Evolutionary conservation across 2,797 vertebrate species (phyloP).

Genomic region (Arnoldichthys spilopterus): DNA sequence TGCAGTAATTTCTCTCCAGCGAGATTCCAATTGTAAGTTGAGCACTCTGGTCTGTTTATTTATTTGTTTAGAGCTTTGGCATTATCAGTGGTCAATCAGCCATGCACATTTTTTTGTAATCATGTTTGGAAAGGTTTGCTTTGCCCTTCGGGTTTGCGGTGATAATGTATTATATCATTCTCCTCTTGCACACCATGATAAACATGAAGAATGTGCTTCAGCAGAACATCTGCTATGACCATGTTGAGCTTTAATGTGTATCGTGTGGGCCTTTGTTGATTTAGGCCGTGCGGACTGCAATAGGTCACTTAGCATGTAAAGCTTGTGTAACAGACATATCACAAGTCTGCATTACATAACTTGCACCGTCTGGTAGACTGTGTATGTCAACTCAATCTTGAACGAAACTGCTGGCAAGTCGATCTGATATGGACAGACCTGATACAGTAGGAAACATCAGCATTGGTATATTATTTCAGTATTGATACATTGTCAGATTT

Average conservation of each 20-base stretch:
- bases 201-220: slow-evolving; percentile 64
- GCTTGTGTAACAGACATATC: background rate
- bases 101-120: slow-evolving; percentile 54
- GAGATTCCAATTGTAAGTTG: slow-evolving; percentile 28
- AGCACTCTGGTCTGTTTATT: slow-evolving; percentile 61
- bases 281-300: slow-evolving; percentile 10
- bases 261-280: slow-evolving; percentile 63
- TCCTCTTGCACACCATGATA: slow-evolving; percentile 70
- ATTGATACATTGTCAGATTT: background rate
- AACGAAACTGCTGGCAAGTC: background rate
- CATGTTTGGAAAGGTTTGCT: slow-evolving; percentile 64
- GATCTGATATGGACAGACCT: background rate
- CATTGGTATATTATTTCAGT: background rate
- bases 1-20: slow-evolving; percentile 18
- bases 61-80: slow-evolving; percentile 40
- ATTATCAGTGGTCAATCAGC: slow-evolving; percentile 60
- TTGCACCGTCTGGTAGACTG: background rate
- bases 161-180: slow-evolving; percentile 68
- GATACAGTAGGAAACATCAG: background rate
- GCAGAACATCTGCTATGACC: slow-evolving; percentile 71
- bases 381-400: background rate
- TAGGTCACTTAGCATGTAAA: background rate
- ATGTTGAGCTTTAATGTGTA: slow-evolving; percentile 63
- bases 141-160: slow-evolving; percentile 62
- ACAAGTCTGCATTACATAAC: background rate